Evolutionary conservation across 2,113 vertebrate genomes (phyloP), one percentile per base, ranked within the genome.

Genomic region (Panthera leo): DNA sequence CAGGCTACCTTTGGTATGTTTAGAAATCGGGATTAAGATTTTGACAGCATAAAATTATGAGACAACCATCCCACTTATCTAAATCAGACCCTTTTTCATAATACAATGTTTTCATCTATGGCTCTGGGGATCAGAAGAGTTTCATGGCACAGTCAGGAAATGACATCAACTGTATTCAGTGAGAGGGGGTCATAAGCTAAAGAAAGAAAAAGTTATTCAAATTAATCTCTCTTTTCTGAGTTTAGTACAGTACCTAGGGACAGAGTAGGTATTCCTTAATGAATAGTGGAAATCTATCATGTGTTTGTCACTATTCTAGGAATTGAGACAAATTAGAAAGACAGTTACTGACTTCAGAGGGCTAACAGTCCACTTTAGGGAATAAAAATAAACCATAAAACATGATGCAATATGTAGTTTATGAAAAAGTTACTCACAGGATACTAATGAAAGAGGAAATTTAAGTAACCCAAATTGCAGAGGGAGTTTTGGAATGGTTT

Each of bases 261-360:
- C 16, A 82, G 34, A 86, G 31, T 55, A 55, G n/a, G 7, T 67
- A 27, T 31, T 89, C 25, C 16, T 6, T 51, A 71, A 80, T 65
- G 39, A 91, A 55, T 45, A 85, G 31, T 16, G 45, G n/a, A 58
- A 63, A 93, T 92, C 36, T 97, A 92, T 97, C 97, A 94, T 85
- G 97, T 97, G 97, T 88, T 90, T 96, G 96, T 92, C 85, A 53
- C 5, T 68, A 7, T 86, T 96, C 21, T 51, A 84, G 65, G 13
- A 70, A 53, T 25, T 58, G n/a, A 93, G 39, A 79, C 51, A n/a
- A 91, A 68, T 31, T 34, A 93, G 45, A 76, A 91, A 91, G 70
- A 12, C 1, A 48, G 11, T 85, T 6, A 67, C 1, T 91, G 14
- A 18, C 7, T 42, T 80, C 16, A 45, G 65, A 29, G 16, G 91